A percentile compares a stretch with the other conserved stretches of the same genome.
These are phyloP conservation scores for Turritopsis dohrnii DNA, from an alignment of 30 jellyfish, hydroid and myxozoan species.

Conservation along the genomic window DNA sequence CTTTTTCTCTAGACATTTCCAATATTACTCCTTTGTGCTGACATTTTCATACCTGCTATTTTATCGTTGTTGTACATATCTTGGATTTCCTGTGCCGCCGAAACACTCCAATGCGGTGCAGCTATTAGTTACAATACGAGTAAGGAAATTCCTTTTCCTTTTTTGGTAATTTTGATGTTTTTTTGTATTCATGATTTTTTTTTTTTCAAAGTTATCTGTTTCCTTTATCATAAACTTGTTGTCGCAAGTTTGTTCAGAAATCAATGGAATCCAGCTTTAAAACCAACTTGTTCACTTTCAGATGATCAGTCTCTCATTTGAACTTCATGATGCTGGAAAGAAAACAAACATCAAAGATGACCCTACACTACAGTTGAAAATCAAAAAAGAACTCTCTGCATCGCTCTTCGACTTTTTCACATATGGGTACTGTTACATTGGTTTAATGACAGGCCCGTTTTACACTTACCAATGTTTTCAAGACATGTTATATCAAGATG, in stretches of 20 bases:
- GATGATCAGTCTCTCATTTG: slow-evolving; percentile 88
- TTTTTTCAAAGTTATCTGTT: no score
- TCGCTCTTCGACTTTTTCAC: slow-evolving; percentile 18
- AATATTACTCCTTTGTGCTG: slow-evolving; percentile 55
- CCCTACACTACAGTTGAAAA: background rate
- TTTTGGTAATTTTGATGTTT: no score
- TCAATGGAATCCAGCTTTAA: no score
- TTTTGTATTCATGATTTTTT: no score
- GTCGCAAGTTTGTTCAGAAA: no score
- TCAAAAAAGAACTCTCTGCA: background rate
- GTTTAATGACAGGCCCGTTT: slow-evolving; percentile 77
- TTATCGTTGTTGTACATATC: slow-evolving; percentile 76
- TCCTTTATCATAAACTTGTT: no score
- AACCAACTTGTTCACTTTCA: no score
- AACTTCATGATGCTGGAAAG: slow-evolving; percentile 35
- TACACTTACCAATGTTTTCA: slow-evolving; percentile 61
- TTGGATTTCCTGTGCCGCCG: slow-evolving; percentile 75
- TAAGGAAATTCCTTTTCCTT: no score
- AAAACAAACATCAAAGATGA: slow-evolving; percentile 16
- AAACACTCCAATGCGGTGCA: slow-evolving; percentile 93
- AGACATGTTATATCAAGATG: slow-evolving; percentile 84
- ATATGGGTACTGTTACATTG: slow-evolving; percentile 28
- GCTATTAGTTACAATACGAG: slow-evolving; percentile 73
- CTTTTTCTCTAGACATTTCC: slow-evolving; percentile 61
- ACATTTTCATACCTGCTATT: slow-evolving; percentile 78